A percentile compares a stretch with the other conserved stretches of the same genome.
Conservation (phyloP, 2,888 invertebrate species). For the Epinotia demarniana region DNA sequence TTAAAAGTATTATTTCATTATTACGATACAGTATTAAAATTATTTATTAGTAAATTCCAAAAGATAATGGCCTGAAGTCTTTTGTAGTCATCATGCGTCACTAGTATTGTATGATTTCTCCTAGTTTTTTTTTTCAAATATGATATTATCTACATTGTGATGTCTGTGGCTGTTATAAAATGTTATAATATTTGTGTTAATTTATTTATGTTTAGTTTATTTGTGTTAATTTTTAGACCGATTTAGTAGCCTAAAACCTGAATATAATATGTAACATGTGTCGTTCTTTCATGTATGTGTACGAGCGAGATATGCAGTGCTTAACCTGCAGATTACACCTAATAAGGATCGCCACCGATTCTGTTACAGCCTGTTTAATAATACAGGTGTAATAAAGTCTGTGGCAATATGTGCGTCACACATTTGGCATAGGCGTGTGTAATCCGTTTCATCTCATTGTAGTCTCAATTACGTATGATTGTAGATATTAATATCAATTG, state of each 20-base stretch:
- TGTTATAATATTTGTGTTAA: slow-evolving; percentile 2
- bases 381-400: too few relatives aligned
- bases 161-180: slow-evolving; percentile 25
- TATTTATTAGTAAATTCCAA: neutral
- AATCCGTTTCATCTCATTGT: neutral
- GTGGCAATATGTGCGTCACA: too few relatives aligned
- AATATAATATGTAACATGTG: neutral
- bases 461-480: neutral
- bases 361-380: too few relatives aligned
- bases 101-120: too few relatives aligned
- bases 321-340: too few relatives aligned
- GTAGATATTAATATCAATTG: neutral
- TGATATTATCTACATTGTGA: slow-evolving; percentile 19
- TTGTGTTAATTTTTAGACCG: slow-evolving; percentile 5
- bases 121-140: too few relatives aligned
- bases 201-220: slow-evolving; percentile 17
- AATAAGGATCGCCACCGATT: too few relatives aligned
- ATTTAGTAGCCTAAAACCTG: neutral
- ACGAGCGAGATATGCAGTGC: neutral
- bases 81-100: neutral
- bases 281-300: neutral
- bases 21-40: neutral
- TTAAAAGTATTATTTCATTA: neutral
- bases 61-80: neutral
- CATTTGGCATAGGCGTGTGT: too few relatives aligned